Percentiles rank a stretch among this genome's conserved stretches.
Conservation (phyloP, 2,797 vertebrate genomes). For the Cynodonichthys magdalenae region DNA sequence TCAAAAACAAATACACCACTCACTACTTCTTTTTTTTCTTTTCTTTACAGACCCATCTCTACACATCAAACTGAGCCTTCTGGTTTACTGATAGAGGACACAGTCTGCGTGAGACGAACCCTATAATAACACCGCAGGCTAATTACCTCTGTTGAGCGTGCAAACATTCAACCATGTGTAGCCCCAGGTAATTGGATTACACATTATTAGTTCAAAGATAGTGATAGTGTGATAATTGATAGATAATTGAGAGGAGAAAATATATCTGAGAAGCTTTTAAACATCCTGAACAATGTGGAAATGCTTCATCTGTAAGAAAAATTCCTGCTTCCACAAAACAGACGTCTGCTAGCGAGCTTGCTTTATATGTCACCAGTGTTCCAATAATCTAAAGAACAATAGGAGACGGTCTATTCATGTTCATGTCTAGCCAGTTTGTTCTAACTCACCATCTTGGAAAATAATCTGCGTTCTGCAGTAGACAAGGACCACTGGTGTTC, state of each 20-base stretch:
- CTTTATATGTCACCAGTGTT: no score
- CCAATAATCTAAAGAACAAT: no score
- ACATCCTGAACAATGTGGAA: not conserved
- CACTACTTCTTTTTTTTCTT: conserved; percentile 4
- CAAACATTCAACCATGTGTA: conserved; percentile 9
- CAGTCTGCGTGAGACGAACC: conserved; percentile 10
- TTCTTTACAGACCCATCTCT: not conserved
- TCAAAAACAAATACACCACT: conserved; percentile 29
- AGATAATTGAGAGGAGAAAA: not conserved
- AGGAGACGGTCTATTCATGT: no score
- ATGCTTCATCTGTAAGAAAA: no score
- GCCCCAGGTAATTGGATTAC: conserved; percentile 39
- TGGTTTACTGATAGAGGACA: conserved; percentile 20
- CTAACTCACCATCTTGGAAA: no score
- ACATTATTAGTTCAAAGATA: conserved; percentile 22
- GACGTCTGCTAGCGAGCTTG: no score
- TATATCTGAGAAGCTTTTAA: not conserved
- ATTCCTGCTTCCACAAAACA: not conserved
- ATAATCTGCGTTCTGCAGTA: no score
- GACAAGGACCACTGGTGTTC: no score
- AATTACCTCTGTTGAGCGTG: conserved; percentile 33
- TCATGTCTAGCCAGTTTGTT: no score
- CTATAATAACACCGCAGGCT: conserved; percentile 17
- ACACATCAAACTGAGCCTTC: conserved; percentile 26
- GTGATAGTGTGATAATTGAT: conserved; percentile 26